These are phyloP conservation scores for Ephydatia muelleri DNA, from an alignment of 37 sponge, comb jelly and placozoan genomes.

Conservation along the genomic window DNA sequence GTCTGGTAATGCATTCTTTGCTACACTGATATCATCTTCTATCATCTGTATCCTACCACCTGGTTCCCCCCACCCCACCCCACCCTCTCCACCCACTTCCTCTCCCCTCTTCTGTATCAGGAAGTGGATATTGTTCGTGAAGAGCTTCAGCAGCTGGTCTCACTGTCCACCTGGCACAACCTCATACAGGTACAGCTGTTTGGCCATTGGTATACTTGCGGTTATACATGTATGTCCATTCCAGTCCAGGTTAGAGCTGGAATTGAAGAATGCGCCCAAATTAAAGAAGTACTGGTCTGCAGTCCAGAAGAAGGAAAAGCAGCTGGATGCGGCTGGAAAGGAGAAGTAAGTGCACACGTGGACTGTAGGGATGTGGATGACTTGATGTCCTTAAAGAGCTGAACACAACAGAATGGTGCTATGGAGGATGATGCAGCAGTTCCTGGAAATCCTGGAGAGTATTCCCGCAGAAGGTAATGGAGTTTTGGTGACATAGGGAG, in stretches of 20 bases:
- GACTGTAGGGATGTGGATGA: neutral
- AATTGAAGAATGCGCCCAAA: conserved; percentile 52
- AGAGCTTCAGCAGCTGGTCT: conserved; percentile 86
- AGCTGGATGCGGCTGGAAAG: conserved; percentile 48
- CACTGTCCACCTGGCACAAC: conserved; percentile 82
- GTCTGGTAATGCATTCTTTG: conserved; percentile 71
- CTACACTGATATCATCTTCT: neutral
- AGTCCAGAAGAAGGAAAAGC: conserved; percentile 75
- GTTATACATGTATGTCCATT: neutral
- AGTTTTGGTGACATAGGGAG: neutral
- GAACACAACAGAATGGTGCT: conserved; percentile 71
- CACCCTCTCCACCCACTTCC: neutral
- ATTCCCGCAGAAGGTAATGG: conserved; percentile 68
- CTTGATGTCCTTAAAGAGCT: conserved; percentile 17
- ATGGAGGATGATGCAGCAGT: conserved; percentile 72
- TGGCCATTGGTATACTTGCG: neutral
- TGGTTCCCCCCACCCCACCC: neutral
- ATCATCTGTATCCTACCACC: neutral
- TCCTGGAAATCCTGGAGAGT: conserved; percentile 61
- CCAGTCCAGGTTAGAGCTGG: conserved; percentile 67
- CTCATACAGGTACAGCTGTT: conserved; percentile 61
- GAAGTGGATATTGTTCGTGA: conserved; percentile 91
- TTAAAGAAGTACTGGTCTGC: conserved; percentile 81
- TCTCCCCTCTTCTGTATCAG: conserved; percentile 31
- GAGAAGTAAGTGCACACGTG: conserved; percentile 31